phyloP scores from a whole-genome alignment of 2,113 vertebrate species.

The Neofelis nebulosa region DNA sequence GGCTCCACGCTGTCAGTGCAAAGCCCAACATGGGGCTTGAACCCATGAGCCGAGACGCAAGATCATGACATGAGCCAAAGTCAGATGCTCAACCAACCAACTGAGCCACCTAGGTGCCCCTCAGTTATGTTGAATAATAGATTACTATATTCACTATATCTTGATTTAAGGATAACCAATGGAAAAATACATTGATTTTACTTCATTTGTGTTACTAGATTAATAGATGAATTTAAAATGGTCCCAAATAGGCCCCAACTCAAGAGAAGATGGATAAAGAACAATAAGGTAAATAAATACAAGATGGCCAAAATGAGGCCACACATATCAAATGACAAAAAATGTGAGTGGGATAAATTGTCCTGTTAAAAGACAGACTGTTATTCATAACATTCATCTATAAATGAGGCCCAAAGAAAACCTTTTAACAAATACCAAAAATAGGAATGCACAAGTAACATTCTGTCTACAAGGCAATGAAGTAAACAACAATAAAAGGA shows the following conservation, averaged over 20 bases:
- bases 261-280: neutral
- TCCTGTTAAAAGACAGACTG: neutral
- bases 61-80: too few species aligned
- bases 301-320: neutral
- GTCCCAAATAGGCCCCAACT: neutral
- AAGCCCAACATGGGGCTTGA: too few species aligned
- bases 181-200: conserved; percentile 42
- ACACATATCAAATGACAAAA: neutral
- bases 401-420: neutral
- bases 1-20: too few species aligned
- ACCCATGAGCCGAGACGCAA: too few species aligned
- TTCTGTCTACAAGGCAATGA: neutral
- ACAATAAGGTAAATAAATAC: neutral
- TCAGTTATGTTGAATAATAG: neutral
- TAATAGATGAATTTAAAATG: conserved; percentile 7
- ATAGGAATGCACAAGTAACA: neutral
- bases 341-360: neutral
- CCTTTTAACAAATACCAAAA: neutral
- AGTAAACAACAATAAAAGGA: neutral
- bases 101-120: too few species aligned
- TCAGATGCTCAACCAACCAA: too few species aligned
- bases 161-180: neutral
- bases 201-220: neutral
- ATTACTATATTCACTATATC: neutral
- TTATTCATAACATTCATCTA: neutral